Evolutionary conservation across 2,888 invertebrate species (phyloP).

Genomic region (Phrixothrix hirtus): DNA sequence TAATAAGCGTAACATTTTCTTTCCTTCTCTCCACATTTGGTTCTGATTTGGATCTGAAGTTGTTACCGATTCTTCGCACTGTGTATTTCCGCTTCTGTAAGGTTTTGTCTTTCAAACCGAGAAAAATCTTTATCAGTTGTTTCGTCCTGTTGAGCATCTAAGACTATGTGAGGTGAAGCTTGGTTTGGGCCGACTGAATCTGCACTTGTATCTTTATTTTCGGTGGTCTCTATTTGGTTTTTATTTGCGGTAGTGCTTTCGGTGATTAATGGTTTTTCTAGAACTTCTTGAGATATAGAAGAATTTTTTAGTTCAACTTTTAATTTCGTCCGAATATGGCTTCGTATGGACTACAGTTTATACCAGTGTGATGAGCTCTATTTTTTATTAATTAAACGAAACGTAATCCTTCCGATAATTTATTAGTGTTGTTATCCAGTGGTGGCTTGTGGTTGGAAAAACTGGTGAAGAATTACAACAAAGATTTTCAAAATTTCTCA

Average conservation of each 20-base stretch:
- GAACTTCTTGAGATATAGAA: constrained; percentile 11
- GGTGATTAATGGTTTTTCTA: constrained; percentile 1
- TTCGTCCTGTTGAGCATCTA: too few species aligned
- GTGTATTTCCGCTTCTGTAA: too few species aligned
- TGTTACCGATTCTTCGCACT: not conserved
- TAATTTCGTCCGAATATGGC: constrained; percentile 45
- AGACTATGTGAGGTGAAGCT: too few species aligned
- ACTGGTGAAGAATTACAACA: too few species aligned
- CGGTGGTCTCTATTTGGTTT: too few species aligned
- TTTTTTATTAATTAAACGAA: constrained; percentile 54
- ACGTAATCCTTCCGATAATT: constrained; percentile 51
- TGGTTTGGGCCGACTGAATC: not conserved
- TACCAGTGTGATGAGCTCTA: constrained; percentile 46
- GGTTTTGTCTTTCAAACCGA: too few species aligned
- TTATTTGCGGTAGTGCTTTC: too few species aligned
- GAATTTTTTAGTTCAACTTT: constrained; percentile 28
- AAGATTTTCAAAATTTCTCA: too few species aligned
- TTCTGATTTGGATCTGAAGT: constrained; percentile 7
- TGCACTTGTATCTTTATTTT: too few species aligned
- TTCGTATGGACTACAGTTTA: constrained; percentile 46
- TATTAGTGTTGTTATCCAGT: too few species aligned
- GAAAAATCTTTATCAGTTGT: too few species aligned
- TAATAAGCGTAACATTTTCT: constrained; percentile 2
- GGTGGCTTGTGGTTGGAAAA: too few species aligned
- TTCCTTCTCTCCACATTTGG: not conserved